A percentile compares a stretch with the other conserved stretches of the same genome.
Conservation (phyloP, 2,797 vertebrate genomes). For the Fistularia tabacaria region DNA sequence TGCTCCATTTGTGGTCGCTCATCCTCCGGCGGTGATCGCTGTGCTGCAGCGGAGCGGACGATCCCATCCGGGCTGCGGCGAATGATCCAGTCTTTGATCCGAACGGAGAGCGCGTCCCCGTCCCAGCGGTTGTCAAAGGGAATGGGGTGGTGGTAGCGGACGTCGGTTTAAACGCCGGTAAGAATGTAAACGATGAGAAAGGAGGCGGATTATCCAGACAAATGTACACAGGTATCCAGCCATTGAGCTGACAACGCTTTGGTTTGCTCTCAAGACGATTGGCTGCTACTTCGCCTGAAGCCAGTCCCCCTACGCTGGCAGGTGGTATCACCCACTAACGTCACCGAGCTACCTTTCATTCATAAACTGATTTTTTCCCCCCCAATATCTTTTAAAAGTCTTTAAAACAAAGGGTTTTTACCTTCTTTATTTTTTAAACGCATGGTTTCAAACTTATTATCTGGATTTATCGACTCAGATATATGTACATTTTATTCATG, state of each 20-base stretch:
- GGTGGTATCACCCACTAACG: conserved; percentile 53
- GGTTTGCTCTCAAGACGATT: background rate
- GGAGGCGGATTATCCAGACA: fast-evolving
- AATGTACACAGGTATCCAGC: fast-evolving
- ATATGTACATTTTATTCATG: too few species aligned
- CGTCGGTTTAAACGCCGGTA: fast-evolving
- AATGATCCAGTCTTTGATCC: background rate
- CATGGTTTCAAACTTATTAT: too few species aligned
- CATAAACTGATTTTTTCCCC: background rate
- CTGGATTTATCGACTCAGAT: too few species aligned
- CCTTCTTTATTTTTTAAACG: too few species aligned
- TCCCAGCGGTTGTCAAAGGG: background rate
- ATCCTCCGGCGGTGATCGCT: conserved; percentile 64
- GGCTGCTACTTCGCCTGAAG: background rate
- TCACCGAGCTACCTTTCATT: conserved; percentile 9
- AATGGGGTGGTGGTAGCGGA: background rate
- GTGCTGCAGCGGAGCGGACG: conserved; percentile 57
- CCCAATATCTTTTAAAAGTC: background rate
- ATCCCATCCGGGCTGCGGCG: conserved; percentile 15
- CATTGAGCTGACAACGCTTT: fast-evolving
- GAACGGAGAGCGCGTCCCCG: background rate
- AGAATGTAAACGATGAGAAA: fast-evolving
- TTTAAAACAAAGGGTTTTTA: too few species aligned
- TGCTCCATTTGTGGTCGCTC: conserved; percentile 65
- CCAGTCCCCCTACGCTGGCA: background rate